A percentile compares a stretch with the other conserved stretches of the same genome.
phyloP scores from a whole-genome alignment of 2,888 invertebrate species.

The Tromatobia lineatoria region DNA sequence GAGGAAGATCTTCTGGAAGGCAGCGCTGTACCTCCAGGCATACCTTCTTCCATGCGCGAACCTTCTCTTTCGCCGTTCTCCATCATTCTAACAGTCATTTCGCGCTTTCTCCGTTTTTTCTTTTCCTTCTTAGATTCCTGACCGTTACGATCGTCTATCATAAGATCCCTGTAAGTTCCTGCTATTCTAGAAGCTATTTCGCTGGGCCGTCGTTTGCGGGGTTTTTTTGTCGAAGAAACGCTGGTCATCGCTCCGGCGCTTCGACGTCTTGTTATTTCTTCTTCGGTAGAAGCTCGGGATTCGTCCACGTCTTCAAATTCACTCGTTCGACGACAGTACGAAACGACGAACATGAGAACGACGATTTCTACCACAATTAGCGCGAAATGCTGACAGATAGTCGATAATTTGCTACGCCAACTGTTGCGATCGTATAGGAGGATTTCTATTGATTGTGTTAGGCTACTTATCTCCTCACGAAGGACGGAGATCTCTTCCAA shows the following conservation, averaged over 20 bases:
- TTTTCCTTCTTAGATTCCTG: conserved; percentile 82
- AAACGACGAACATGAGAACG: conserved; percentile 86
- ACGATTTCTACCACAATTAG: conserved; percentile 86
- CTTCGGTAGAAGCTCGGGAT: conserved; percentile 73
- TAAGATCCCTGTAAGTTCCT: conserved; percentile 88
- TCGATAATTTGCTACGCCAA: conserved; percentile 88
- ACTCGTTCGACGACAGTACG: conserved; percentile 85
- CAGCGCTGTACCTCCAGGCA: conserved; percentile 66
- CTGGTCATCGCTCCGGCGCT: conserved; percentile 67
- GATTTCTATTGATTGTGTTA: conserved; percentile 88
- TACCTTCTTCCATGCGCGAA: conserved; percentile 62
- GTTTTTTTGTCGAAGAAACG: conserved; percentile 82
- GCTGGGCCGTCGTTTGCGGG: conserved; percentile 90
- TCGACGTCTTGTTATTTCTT: conserved; percentile 71
- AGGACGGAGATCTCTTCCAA: conserved; percentile 91
- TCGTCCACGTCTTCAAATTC: conserved; percentile 83
- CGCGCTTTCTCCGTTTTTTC: conserved; percentile 86
- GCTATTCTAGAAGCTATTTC: conserved; percentile 87
- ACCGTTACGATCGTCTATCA: conserved; percentile 86
- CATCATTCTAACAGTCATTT: conserved; percentile 67
- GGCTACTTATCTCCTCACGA: conserved; percentile 88
- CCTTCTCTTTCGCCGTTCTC: conserved; percentile 68
- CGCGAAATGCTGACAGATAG: conserved; percentile 86
- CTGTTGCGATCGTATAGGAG: conserved; percentile 89
- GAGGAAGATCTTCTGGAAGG: conserved; percentile 78